Conservation (phyloP, 2,113 vertebrate species). For the Oophaga pumilio region DNA sequence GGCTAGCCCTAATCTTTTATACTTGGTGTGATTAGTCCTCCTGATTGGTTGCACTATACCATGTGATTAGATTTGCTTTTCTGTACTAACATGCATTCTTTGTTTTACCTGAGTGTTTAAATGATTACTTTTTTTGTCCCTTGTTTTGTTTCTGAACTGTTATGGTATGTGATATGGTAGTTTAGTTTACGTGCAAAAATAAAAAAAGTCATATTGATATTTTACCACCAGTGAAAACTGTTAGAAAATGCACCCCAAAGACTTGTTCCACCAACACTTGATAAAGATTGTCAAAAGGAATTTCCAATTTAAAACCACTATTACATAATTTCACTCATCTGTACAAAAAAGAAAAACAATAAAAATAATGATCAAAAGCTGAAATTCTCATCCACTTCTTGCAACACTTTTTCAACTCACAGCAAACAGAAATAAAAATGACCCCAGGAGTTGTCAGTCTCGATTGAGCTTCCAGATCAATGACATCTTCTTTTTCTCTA, state of each 20-base stretch:
- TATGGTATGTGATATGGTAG: neutral
- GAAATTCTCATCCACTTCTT: slow-evolving; percentile 64
- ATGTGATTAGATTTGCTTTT: too few relatives aligned
- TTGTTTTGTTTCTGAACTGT: neutral
- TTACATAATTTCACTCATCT: slow-evolving; percentile 59
- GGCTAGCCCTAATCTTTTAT: too few relatives aligned
- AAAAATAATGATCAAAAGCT: slow-evolving; percentile 62
- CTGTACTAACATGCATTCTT: too few relatives aligned
- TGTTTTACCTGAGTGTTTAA: too few relatives aligned
- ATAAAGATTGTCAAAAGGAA: slow-evolving; percentile 36
- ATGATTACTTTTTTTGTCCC: neutral
- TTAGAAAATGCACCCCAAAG: slow-evolving; percentile 31
- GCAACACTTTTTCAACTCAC: slow-evolving; percentile 68
- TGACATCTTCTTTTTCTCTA: slow-evolving; percentile 64
- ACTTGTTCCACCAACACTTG: slow-evolving; percentile 41
- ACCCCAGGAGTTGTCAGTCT: slow-evolving; percentile 74
- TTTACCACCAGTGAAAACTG: neutral
- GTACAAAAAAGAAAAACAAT: slow-evolving; percentile 34
- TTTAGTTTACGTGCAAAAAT: neutral
- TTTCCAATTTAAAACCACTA: slow-evolving; percentile 36
- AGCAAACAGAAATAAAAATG: slow-evolving; percentile 79
- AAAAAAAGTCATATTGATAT: neutral
- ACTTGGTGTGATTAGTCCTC: too few relatives aligned
- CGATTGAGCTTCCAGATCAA: slow-evolving; percentile 70
- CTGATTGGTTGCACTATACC: too few relatives aligned